Base-by-base conservation (phyloP, 2,888 invertebrate genomes). In the Caenorhabditis sp. region DNA sequence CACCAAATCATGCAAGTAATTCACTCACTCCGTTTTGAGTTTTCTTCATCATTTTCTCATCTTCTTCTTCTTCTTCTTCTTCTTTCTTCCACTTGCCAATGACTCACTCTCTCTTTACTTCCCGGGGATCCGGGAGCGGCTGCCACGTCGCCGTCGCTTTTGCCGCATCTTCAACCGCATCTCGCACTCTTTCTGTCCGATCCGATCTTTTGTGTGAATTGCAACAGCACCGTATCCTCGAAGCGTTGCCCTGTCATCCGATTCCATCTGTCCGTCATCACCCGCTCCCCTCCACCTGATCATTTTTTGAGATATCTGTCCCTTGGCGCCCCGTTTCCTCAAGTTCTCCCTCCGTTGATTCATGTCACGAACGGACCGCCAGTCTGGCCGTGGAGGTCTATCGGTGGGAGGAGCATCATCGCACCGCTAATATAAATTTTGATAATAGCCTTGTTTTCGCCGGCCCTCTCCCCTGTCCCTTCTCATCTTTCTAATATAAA, bases 1-100 rank as follows among this genome's bases (percentile, higher is more conserved):
- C 71, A 61, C 45, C 65, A 53, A 73, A 66, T 66, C 61, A 66
- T 73, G 65, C 65, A 66, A 65, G 73, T 73, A 65, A 65, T 65
- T 71, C 52, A 37, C 45, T 50, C 43, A 35, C 45, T 53, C 56
- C 39, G 15, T 62, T 55, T 55, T 39, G 24, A 17, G 32, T 50
- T 43, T 41, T 50, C 30, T 41, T 53, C 37, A 39, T 53, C 59
- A 55, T 39, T 35, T 26, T 30, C 37, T 61, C 50, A 50, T 66
- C 37, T 46, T 35, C 17, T 20, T 48, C 37, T 17, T 30, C 17
- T 46, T 13, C 13, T 56, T 39, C 32, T 32, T 20, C 30, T 52
- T 48, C 41, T 39, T 39, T 39, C 37, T 35, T 26, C 20, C 50
- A 30, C 52, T 27, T 43, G 15, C 30, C 27, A 17, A 41, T 58